Evolutionary conservation across 2,113 vertebrate species (phyloP).

Genomic region (Colaptes auratus): DNA sequence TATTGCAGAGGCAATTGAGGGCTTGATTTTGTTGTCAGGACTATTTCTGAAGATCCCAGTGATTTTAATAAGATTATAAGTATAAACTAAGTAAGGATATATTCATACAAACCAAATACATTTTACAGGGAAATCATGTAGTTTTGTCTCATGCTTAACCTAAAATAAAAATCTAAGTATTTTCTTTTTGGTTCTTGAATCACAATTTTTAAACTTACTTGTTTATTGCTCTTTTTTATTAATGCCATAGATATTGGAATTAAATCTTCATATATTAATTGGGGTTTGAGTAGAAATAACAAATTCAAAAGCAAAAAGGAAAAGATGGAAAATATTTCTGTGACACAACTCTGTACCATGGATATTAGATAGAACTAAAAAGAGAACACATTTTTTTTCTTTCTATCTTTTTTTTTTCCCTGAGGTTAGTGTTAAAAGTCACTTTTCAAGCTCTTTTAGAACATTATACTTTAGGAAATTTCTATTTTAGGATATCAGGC

Average conservation of each 20-base stretch:
- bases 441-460: constrained; percentile 20
- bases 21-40: background rate
- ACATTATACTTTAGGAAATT: constrained; percentile 15
- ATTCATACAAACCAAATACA: background rate
- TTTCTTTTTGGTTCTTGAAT: background rate
- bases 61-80: background rate
- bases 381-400: background rate
- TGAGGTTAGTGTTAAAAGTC: background rate
- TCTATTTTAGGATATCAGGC: constrained; percentile 44
- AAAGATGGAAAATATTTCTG: background rate
- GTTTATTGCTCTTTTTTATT: background rate
- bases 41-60: background rate
- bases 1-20: background rate
- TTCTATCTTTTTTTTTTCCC: background rate
- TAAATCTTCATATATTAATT: background rate
- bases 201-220: background rate
- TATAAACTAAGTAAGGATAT: background rate
- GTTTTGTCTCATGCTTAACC: background rate
- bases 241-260: background rate
- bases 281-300: background rate
- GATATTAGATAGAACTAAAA: constrained; percentile 23
- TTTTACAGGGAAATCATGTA: background rate
- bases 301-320: background rate
- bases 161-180: background rate
- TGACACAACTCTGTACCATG: background rate